Base-by-base conservation (phyloP, 1,140 invertebrate genomes). In the Reticulitermes speratus region DNA sequence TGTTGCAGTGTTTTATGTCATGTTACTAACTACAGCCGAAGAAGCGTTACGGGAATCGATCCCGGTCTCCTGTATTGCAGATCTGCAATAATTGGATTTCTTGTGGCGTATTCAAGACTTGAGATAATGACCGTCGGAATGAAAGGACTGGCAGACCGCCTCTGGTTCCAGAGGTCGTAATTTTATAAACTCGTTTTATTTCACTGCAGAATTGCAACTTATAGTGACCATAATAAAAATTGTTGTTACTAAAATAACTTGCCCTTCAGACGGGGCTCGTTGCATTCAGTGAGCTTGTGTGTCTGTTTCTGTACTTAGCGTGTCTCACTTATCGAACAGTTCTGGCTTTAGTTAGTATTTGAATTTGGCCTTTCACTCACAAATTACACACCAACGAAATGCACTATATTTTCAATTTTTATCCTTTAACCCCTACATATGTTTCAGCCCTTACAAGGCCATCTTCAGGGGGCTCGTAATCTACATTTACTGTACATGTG, bases 161-260 rank as follows among this genome's bases (percentile, higher is more conserved):
- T 30, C 65, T 75, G 25, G 25, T 75, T 75, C n/a, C n/a, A 75
- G 3, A 30, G 65, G 0, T 75, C 65, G 65, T 75, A 75, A 75
- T 75, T 75, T 75, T 75, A 75, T 75, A 19, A 75, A 75, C 8
- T 75, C 65, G 6, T 75, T 75, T 75, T 75, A 75, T 75, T 75
- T 75, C n/a, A 9, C n/a, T 75, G 14, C 65, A 75, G 65, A 75
- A n/a, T 75, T 75, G 65, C 65, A 75, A 75, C 25, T 75, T 75
- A 8, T 30, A 30, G 25, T 75, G 65, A 6, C 65, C n/a, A 75
- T 30, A 75, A 75, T 75, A 75, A 75, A 59, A 75, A 16, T 48
- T 48, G 3, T 75, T 75, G 11, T 75, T 75, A 25, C 25, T n/a
- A 75, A 75, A 75, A 75, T 75, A 75, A 75, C 65, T 75, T 8